These are phyloP conservation scores for Echinarachnius parma DNA, from an alignment of 53 echinoderm and acorn worm species.

Conservation along the genomic window DNA sequence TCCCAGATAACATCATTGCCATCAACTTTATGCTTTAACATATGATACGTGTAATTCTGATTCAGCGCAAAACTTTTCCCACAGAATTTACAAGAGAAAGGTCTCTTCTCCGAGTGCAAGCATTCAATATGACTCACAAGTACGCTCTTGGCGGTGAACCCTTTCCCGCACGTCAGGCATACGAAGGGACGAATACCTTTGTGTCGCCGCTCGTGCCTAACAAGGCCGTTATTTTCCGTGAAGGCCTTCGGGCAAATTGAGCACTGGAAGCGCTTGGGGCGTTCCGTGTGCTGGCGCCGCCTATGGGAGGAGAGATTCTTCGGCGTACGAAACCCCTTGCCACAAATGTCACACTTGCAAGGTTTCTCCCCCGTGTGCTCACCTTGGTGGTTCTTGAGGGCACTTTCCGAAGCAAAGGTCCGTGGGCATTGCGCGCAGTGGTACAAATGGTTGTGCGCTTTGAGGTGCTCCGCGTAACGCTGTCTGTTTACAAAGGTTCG, in stretches of 20 bases:
- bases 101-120: conserved; percentile 19
- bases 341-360: conserved; percentile 29
- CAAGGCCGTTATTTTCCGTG: conserved; percentile 5
- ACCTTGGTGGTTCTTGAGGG: conserved; percentile 23
- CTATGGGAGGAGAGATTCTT: conserved; percentile 12
- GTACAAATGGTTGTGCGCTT: conserved; percentile 23
- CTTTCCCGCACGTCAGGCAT: conserved; percentile 22
- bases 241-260: conserved; percentile 26
- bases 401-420: conserved; percentile 18
- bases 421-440: conserved; percentile 15
- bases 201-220: conserved; percentile 33
- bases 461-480: conserved; percentile 18
- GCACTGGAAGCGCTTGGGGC: conserved; percentile 15
- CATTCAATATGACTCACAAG: conserved; percentile 11
- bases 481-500: conserved; percentile 5
- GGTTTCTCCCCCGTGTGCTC: conserved; percentile 36
- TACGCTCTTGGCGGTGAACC: conserved; percentile 8
- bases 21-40: conserved; percentile 20
- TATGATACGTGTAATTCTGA: conserved; percentile 20
- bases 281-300: conserved; percentile 13
- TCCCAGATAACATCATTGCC: too few species aligned
- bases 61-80: conserved; percentile 24
- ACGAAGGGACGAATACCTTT: conserved; percentile 34
- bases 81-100: conserved; percentile 11
- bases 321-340: conserved; percentile 26